These are phyloP conservation scores for Marronus borbonicus DNA, from an alignment of 2,888 invertebrate species.

Conservation along the genomic window DNA sequence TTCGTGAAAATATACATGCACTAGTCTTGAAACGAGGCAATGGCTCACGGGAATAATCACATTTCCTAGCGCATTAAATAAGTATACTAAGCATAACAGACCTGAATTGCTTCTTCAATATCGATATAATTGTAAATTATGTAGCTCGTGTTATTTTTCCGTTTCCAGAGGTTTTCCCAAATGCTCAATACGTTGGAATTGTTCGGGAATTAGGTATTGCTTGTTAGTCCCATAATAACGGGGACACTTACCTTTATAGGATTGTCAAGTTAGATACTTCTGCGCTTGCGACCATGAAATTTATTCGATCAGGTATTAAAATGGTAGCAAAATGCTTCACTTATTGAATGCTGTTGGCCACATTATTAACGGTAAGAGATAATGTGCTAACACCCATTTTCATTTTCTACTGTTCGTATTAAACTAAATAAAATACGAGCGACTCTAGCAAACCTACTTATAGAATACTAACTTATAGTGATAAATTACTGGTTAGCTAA, in stretches of 20 bases:
- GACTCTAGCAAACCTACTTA: no score
- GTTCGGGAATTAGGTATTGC: not conserved
- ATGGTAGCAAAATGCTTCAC: not conserved
- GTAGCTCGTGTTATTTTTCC: slow-evolving; percentile 1
- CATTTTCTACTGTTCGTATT: no score
- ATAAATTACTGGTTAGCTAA: no score
- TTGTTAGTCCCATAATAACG: not conserved
- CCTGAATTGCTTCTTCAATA: slow-evolving; percentile 35
- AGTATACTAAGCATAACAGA: slow-evolving; percentile 24
- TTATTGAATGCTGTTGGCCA: not conserved
- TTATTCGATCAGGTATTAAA: not conserved
- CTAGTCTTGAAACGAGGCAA: not conserved
- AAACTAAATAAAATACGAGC: no score
- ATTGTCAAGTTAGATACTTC: not conserved
- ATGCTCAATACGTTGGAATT: not conserved
- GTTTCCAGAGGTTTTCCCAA: not conserved
- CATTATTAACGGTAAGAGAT: not conserved
- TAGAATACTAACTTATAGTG: no score
- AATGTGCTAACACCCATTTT: no score
- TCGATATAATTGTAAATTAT: slow-evolving; percentile 23
- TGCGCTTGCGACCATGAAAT: slow-evolving; percentile 1
- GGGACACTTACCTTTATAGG: not conserved
- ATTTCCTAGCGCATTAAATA: slow-evolving; percentile 26
- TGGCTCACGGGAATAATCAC: slow-evolving; percentile 15
- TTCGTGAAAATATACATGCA: not conserved